Conservation (phyloP, 2,113 vertebrate species). For the Nothobranchius kuhntae region DNA sequence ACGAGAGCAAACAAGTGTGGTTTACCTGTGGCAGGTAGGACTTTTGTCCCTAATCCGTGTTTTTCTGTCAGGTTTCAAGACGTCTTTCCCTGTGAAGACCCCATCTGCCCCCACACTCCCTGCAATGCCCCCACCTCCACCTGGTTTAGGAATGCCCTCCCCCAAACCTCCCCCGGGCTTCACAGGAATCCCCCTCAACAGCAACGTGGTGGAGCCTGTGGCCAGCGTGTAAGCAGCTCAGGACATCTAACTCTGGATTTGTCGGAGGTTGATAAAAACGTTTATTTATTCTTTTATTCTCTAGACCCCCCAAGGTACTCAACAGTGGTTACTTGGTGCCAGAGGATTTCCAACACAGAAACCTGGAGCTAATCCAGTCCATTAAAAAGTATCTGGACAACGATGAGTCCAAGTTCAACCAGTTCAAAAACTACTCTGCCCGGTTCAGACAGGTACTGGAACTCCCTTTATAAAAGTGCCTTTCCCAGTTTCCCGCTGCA, state of each 20-base stretch:
- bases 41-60: neutral
- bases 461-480: too few species aligned
- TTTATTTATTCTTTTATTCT: too few species aligned
- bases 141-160: conserved; percentile 81
- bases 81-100: conserved; percentile 85
- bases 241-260: too few species aligned
- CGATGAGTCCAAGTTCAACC: conserved; percentile 90
- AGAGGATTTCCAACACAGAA: conserved; percentile 92
- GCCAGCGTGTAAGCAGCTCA: conserved; percentile 82
- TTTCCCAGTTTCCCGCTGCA: too few species aligned
- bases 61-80: conserved; percentile 86
- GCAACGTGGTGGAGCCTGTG: conserved; percentile 78
- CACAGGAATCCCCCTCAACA: conserved; percentile 85
- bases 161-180: conserved; percentile 96
- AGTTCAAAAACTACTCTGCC: conserved; percentile 93
- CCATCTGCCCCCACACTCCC: conserved; percentile 49
- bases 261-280: too few species aligned
- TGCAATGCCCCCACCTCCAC: conserved; percentile 69
- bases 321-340: conserved; percentile 85
- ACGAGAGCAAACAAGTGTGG: too few species aligned
- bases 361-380: conserved; percentile 92
- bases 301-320: conserved; percentile 67
- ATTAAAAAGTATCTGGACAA: conserved; percentile 90
- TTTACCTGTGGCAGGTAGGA: too few species aligned
- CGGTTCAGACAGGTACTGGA: conserved; percentile 93